A percentile compares a stretch with the other conserved stretches of the same genome.
Evolutionary conservation across 1,140 invertebrate genomes (phyloP).

Genomic region (Drosophila varians): DNA sequence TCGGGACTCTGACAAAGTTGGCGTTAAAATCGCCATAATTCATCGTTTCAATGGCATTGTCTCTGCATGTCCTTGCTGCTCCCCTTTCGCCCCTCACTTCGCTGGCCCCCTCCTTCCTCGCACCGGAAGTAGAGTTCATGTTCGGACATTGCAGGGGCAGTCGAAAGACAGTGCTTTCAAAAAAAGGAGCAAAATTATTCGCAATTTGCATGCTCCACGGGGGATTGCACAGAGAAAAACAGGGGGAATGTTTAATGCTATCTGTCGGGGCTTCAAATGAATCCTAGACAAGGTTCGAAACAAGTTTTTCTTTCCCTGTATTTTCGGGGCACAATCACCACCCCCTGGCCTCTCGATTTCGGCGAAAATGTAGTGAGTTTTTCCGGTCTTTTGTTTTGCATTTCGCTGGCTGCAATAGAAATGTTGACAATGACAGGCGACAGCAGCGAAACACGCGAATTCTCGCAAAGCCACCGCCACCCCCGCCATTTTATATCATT

Average conservation of each 20-base stretch:
- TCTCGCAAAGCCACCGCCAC: not conserved
- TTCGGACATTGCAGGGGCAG: slow-evolving; percentile 55
- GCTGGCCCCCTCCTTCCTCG: slow-evolving; percentile 29
- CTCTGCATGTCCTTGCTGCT: not conserved
- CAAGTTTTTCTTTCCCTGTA: not conserved
- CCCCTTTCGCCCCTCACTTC: no score
- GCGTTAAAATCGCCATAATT: slow-evolving; percentile 79
- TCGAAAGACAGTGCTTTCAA: slow-evolving; percentile 33
- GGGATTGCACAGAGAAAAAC: not conserved
- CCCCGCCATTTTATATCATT: slow-evolving; percentile 50
- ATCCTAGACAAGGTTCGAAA: no score
- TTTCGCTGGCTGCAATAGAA: slow-evolving; percentile 52
- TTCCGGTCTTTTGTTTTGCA: slow-evolving; percentile 25
- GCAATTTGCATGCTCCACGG: slow-evolving; percentile 61
- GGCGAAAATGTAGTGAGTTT: slow-evolving; percentile 5
- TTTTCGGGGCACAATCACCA: no score
- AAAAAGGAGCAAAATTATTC: slow-evolving; percentile 47
- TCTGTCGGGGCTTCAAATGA: no score
- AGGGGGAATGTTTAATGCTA: no score
- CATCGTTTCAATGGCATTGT: slow-evolving; percentile 67
- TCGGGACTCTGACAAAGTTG: slow-evolving; percentile 40
- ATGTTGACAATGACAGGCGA: slow-evolving; percentile 66
- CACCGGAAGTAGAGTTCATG: slow-evolving; percentile 70
- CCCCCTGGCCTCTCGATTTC: not conserved
- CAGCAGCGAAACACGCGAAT: slow-evolving; percentile 27